Conservation (phyloP, 2,888 invertebrate genomes). For the Lepidocyrtinus sp. region DNA sequence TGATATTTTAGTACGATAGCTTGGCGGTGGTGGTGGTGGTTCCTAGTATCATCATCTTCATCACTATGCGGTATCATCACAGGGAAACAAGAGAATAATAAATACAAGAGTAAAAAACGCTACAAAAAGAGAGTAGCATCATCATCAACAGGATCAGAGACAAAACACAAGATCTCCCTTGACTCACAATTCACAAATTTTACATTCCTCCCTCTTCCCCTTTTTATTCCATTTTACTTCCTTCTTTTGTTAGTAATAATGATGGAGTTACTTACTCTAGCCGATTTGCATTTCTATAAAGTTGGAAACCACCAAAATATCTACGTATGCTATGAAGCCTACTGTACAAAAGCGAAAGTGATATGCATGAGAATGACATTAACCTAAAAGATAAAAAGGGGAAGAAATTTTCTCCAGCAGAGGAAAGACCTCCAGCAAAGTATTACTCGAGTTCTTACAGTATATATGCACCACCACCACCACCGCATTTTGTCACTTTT, state of each 20-base stretch:
- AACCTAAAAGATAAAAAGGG: no score
- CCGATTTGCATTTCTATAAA: conserved; percentile 42
- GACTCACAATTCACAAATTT: not conserved
- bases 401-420: no score
- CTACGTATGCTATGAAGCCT: no score
- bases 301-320: conserved; percentile 25
- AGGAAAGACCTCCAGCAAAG: no score
- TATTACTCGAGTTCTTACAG: no score
- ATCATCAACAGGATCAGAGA: no score
- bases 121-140: conserved; percentile 27
- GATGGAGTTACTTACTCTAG: conserved; percentile 10
- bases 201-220: conserved; percentile 18
- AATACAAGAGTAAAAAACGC: not conserved
- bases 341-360: conserved; percentile 21
- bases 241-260: conserved; percentile 19
- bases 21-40: no score
- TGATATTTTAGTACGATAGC: no score
- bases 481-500: conserved; percentile 17
- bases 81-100: conserved; percentile 11
- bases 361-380: conserved; percentile 25
- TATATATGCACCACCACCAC: conserved; percentile 21
- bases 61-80: no score
- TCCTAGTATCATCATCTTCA: no score
- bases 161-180: conserved; percentile 21
- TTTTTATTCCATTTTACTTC: no score